phyloP scores from a whole-genome alignment of 2,797 vertebrate genomes.

The Capromys pilorides region DNA sequence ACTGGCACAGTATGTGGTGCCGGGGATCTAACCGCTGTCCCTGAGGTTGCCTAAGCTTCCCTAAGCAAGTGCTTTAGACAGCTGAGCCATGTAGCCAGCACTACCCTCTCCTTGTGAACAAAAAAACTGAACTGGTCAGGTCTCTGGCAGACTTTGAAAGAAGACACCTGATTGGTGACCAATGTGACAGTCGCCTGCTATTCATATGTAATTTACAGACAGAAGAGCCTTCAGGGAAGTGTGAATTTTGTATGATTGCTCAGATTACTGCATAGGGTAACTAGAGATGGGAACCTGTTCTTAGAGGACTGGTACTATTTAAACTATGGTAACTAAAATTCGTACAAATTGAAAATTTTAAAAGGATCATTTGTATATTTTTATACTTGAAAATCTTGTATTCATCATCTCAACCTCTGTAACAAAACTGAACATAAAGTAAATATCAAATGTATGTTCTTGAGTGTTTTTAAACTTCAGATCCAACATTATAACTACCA shows the following conservation, averaged over 20 bases:
- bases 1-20: too few relatives aligned
- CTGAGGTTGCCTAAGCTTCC: too few relatives aligned
- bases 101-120: neutral
- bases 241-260: conserved; percentile 14
- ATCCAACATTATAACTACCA: neutral
- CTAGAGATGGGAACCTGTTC: neutral
- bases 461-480: neutral
- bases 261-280: neutral
- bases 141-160: neutral
- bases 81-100: too few relatives aligned
- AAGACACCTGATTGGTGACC: neutral
- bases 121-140: neutral
- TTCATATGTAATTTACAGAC: neutral
- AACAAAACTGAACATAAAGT: conserved; percentile 28
- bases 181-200: neutral
- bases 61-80: too few relatives aligned
- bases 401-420: neutral
- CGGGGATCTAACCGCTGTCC: too few relatives aligned
- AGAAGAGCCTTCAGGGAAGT: neutral
- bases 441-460: conserved; percentile 3
- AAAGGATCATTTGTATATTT: neutral
- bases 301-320: conserved; percentile 11
- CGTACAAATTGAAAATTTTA: neutral
- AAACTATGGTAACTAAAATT: conserved; percentile 18
- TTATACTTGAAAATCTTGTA: conserved; percentile 4